A percentile compares a stretch with the other conserved stretches of the same genome.
Conservation (phyloP, 1,140 invertebrate genomes). For the Grapholita molesta region DNA sequence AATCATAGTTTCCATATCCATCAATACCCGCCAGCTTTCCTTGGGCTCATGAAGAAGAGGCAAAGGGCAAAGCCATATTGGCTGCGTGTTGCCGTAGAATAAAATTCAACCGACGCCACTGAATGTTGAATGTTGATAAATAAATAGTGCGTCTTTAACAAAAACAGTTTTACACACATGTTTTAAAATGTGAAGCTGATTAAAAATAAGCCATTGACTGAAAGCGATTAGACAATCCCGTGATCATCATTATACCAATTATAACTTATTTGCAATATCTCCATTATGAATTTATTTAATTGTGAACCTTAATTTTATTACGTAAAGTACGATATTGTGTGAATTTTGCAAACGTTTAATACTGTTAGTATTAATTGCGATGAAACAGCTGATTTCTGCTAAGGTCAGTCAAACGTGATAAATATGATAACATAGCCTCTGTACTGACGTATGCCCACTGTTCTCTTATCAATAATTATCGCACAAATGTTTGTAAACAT, state of each 20-base stretch:
- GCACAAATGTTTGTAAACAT: conserved; percentile 9
- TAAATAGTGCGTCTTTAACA: no score
- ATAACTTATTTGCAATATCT: background rate
- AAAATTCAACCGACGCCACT: no score
- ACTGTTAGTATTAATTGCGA: background rate
- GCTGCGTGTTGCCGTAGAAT: no score
- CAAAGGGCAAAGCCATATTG: no score
- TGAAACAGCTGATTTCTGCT: background rate
- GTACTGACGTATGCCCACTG: background rate
- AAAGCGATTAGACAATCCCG: background rate
- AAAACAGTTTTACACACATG: background rate
- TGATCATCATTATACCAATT: conserved; percentile 1
- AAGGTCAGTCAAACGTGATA: background rate
- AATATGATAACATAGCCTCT: background rate
- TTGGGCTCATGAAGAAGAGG: no score
- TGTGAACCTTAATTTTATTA: background rate
- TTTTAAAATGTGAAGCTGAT: background rate
- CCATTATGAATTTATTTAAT: background rate
- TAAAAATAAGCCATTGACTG: background rate
- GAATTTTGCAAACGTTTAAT: background rate
- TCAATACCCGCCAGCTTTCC: no score
- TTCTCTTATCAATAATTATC: conserved; percentile 4
- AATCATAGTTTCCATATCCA: no score
- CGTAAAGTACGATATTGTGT: background rate
- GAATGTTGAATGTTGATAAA: no score